A percentile compares a stretch with the other conserved stretches of the same genome.
These are phyloP conservation scores for Sialia sialis DNA, from an alignment of 2,113 vertebrate genomes.

Conservation along the genomic window DNA sequence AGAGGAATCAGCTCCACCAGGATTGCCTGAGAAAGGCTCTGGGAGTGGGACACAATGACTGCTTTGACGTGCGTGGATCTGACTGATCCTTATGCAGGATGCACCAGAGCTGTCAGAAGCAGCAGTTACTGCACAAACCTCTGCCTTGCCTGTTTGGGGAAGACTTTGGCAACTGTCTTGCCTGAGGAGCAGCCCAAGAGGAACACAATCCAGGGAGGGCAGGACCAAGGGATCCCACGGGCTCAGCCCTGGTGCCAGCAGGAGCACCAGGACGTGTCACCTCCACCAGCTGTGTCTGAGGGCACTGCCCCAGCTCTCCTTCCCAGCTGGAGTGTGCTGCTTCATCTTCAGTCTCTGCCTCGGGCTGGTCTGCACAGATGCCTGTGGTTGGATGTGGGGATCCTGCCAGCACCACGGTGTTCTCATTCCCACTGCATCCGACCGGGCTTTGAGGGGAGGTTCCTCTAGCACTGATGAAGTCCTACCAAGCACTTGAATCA, in stretches of 20 bases:
- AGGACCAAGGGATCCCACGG: background rate
- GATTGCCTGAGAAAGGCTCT: background rate
- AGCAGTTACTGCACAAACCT: background rate
- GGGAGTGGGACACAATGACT: background rate
- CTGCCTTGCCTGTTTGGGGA: background rate
- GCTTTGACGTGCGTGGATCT: fast-evolving
- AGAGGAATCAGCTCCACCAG: background rate
- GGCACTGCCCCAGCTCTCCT: fast-evolving
- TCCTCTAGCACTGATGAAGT: background rate
- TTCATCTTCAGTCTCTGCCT: background rate
- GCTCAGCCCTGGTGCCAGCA: background rate
- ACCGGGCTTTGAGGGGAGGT: background rate
- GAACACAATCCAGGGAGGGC: background rate
- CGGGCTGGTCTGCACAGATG: fast-evolving
- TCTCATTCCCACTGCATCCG: fast-evolving
- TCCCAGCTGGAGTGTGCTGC: background rate
- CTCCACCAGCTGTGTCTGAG: background rate
- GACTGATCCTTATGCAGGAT: background rate
- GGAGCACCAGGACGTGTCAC: background rate
- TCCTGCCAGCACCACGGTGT: background rate
- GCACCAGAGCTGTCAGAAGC: background rate
- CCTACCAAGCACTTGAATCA: background rate
- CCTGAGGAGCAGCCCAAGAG: background rate
- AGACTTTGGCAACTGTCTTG: background rate
- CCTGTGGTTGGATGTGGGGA: background rate